Evolutionary conservation across 2,888 invertebrate species (phyloP).

Genomic region (Drosophila siamana): DNA sequence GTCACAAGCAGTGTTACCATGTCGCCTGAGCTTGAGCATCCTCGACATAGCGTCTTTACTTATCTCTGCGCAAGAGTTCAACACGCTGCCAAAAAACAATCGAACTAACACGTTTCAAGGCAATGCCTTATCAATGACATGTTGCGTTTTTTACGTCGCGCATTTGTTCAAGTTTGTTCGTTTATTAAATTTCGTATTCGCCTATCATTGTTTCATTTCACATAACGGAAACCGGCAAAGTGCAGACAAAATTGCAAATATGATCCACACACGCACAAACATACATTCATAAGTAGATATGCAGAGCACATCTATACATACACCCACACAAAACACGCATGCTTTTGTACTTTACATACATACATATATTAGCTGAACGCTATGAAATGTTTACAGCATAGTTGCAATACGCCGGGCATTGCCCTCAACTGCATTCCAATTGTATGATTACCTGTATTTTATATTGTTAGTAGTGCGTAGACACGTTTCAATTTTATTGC

Average conservation of each 20-base stretch:
- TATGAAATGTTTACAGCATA: neutral
- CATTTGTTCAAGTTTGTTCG: neutral
- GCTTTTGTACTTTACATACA: neutral
- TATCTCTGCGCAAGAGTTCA: slow-evolving; percentile 10
- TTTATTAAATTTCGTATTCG: neutral
- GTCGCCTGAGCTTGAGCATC: slow-evolving; percentile 16
- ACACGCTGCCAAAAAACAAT: neutral
- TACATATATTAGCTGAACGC: neutral
- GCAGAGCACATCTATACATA: neutral
- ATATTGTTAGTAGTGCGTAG: neutral
- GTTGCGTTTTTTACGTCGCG: neutral
- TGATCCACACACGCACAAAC: neutral
- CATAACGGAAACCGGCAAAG: slow-evolving; percentile 12
- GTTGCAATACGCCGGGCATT: neutral
- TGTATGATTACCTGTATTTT: slow-evolving; percentile 8
- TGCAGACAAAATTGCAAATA: neutral
- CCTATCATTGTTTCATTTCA: neutral
- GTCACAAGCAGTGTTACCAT: slow-evolving; percentile 34
- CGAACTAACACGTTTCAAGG: slow-evolving; percentile 18
- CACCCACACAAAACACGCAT: neutral
- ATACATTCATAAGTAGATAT: neutral
- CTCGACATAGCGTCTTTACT: neutral
- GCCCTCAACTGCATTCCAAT: neutral
- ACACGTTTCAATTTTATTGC: neutral
- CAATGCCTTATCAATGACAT: slow-evolving; percentile 9